Evolutionary conservation across 1,140 invertebrate genomes (phyloP).

Genomic region (Aphidius ervi): DNA sequence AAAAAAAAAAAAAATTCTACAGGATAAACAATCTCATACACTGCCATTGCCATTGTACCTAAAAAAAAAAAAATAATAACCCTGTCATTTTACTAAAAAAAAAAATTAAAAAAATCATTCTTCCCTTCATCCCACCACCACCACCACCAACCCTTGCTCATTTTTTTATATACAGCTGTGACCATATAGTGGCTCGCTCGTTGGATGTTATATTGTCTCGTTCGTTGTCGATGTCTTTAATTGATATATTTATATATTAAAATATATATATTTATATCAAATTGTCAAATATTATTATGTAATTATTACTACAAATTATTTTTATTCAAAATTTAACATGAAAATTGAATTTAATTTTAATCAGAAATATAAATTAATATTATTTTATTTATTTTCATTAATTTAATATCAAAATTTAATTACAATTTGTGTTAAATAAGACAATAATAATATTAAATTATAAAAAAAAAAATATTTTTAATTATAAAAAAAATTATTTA

Average conservation of each 20-base stretch:
- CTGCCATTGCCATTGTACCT: conserved; percentile 24
- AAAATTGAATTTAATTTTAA: too few species aligned
- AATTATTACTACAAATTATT: conserved; percentile 18
- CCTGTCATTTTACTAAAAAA: conserved; percentile 10
- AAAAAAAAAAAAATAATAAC: conserved; percentile 26
- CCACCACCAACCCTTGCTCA: conserved; percentile 34
- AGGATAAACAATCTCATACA: conserved; percentile 27
- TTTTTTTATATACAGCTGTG: conserved; percentile 43
- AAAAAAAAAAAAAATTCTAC: conserved; percentile 3
- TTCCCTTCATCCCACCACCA: conserved; percentile 41
- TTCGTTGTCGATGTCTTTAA: conserved; percentile 55
- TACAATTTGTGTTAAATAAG: too few species aligned
- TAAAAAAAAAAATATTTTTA: too few species aligned
- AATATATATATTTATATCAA: conserved; percentile 15
- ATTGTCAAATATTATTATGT: conserved; percentile 41
- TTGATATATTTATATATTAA: conserved; percentile 9
- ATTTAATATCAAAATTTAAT: too few species aligned
- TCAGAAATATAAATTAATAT: too few species aligned
- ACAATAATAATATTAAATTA: too few species aligned
- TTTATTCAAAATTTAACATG: too few species aligned
- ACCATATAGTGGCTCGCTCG: conserved; percentile 55
- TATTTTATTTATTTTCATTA: too few species aligned
- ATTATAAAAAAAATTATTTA: too few species aligned
- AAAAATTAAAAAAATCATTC: conserved; percentile 21
- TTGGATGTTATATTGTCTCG: conserved; percentile 53